These are phyloP conservation scores for Listrodromus nycthemerus DNA, from an alignment of 2,888 invertebrate species.

Conservation along the genomic window DNA sequence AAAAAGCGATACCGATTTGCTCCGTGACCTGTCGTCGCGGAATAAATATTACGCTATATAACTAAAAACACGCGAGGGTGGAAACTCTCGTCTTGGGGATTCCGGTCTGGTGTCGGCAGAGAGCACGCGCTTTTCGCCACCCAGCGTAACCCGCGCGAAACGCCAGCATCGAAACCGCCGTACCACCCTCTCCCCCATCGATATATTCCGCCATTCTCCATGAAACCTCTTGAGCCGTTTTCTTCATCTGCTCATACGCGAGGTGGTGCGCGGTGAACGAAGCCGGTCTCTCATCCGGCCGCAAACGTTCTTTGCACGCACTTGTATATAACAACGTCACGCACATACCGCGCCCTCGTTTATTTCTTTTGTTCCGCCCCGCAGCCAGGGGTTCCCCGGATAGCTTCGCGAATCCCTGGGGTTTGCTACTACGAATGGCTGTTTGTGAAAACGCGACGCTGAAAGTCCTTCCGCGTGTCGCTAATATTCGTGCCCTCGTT, in stretches of 20 bases:
- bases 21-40: constrained; percentile 38
- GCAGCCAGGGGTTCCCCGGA: constrained; percentile 77
- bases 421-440: constrained; percentile 22
- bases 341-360: constrained; percentile 82
- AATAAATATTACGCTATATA: constrained; percentile 36
- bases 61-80: constrained; percentile 21
- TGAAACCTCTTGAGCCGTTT: constrained; percentile 52
- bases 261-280: constrained; percentile 24
- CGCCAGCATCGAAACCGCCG: constrained; percentile 23
- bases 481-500: background rate
- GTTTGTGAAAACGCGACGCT: constrained; percentile 17
- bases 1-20: constrained; percentile 65
- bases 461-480: constrained; percentile 27
- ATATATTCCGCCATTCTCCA: constrained; percentile 38
- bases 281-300: constrained; percentile 44
- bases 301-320: constrained; percentile 77
- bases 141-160: constrained; percentile 4
- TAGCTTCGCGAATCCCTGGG: constrained; percentile 60
- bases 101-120: constrained; percentile 37
- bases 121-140: constrained; percentile 38
- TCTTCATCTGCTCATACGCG: constrained; percentile 39
- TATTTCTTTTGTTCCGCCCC: constrained; percentile 83
- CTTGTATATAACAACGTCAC: constrained; percentile 82
- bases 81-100: constrained; percentile 67
- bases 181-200: constrained; percentile 29